Evolutionary conservation across 2,888 invertebrate species (phyloP).

Genomic region (Drosophila fulvimacula): DNA sequence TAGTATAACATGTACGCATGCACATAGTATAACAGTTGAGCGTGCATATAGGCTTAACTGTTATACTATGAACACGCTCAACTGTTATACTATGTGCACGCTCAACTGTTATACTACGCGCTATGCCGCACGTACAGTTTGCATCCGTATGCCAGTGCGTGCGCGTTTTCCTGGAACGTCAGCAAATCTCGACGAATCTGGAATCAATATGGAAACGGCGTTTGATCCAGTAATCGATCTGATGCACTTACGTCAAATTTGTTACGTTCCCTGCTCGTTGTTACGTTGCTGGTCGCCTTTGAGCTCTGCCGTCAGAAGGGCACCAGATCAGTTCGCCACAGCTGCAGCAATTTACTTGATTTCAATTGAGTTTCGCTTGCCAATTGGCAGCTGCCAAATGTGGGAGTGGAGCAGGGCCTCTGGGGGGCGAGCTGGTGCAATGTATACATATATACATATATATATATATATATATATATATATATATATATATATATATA

Average conservation of each 20-base stretch:
- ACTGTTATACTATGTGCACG: conserved; percentile 1
- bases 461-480: conserved; percentile 35
- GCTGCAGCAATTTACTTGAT: conserved; percentile 59
- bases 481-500: conserved; percentile 32
- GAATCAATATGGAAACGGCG: conserved; percentile 24
- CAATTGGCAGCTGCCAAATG: conserved; percentile 26
- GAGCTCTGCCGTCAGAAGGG: conserved; percentile 20
- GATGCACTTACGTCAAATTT: conserved; percentile 65
- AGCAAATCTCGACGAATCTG: conserved; percentile 24
- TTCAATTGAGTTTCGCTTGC: conserved; percentile 61
- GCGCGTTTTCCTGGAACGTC: conserved; percentile 51
- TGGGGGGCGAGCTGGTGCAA: conserved; percentile 62
- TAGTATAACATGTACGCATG: no score
- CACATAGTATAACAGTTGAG: no score
- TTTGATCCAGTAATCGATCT: conserved; percentile 13
- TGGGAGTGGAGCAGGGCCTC: conserved; percentile 25
- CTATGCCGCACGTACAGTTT: conserved; percentile 37
- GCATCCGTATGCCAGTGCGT: conserved; percentile 58
- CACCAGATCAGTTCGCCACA: conserved; percentile 53
- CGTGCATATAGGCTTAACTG: no score
- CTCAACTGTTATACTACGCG: neutral
- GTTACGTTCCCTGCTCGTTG: neutral
- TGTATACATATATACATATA: neutral
- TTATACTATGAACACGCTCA: neutral
- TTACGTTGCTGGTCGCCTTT: conserved; percentile 11